Conservation (phyloP, 2,797 vertebrate genomes). For the Lerista edwardsae region DNA sequence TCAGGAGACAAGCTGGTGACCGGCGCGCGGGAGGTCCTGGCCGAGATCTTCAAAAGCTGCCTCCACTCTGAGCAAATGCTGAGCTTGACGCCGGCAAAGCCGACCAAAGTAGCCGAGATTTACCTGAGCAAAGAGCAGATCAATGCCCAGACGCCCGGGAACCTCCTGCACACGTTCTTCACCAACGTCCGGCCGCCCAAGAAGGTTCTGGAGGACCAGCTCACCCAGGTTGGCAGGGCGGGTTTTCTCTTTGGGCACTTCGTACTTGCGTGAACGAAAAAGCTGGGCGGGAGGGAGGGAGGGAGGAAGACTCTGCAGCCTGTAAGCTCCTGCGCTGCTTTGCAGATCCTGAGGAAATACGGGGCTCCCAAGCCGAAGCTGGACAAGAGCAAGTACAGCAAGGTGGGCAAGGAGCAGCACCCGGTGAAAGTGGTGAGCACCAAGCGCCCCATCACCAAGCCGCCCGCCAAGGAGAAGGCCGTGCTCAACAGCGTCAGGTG, state of each 20-base stretch:
- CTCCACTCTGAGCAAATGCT: conserved; percentile 93
- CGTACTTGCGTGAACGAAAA: no score
- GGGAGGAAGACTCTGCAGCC: not conserved
- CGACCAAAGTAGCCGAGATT: conserved; percentile 93
- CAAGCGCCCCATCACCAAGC: conserved; percentile 92
- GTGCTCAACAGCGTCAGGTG: conserved; percentile 95
- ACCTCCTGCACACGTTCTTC: conserved; percentile 94
- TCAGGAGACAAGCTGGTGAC: conserved; percentile 93
- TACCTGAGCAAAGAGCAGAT: conserved; percentile 99
- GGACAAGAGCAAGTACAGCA: conserved; percentile 97
- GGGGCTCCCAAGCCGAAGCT: conserved; percentile 90
- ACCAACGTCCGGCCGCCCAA: conserved; percentile 95
- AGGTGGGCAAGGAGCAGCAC: conserved; percentile 95
- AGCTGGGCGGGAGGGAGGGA: accelerated
- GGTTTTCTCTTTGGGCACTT: not conserved
- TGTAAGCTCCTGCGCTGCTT: not conserved
- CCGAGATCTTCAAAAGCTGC: conserved; percentile 97
- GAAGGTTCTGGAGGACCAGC: conserved; percentile 96
- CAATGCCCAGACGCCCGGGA: conserved; percentile 93
- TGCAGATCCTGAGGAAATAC: conserved; percentile 93
- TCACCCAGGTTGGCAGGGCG: conserved; percentile 86
- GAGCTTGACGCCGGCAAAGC: conserved; percentile 91
- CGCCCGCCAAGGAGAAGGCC: conserved; percentile 92
- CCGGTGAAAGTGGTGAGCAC: conserved; percentile 96
- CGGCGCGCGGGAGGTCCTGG: conserved; percentile 91